Evolutionary conservation across 2,888 invertebrate species (phyloP), one percentile per base, ranked within the genome.

Genomic region (Eristalis tenax): DNA sequence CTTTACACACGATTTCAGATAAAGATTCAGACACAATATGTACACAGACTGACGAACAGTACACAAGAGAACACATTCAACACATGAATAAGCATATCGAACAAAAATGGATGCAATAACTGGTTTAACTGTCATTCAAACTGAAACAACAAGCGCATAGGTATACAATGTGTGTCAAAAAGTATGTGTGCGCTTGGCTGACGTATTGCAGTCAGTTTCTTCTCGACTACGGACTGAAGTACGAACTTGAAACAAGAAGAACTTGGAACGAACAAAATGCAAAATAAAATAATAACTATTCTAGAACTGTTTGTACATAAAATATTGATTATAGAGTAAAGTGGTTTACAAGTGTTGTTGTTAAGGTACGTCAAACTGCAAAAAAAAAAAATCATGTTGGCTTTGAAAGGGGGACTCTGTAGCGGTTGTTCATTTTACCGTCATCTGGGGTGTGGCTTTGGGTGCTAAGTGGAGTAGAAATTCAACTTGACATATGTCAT

Each of bases 191-290:
- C n/a, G 63, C 40, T n/a, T 77, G 82, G 32, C 76, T 28, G 28
- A 23, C n/a, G 40, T 57, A 64, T 57, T 22, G 10, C n/a, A 56
- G 76, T 74, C 74, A 66, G 77, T 63, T 77, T 57, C 23, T 32
- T 32, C 32, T 32, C n/a, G 18, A 28, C 18, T 26, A 11, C 66
- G 6, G 50, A 50, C 18, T 66, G 82, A 82, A 71, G 65, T 65
- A 83, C 40, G 56, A 32, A 56, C 57, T 63, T 74, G 35, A 76
- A 86, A 86, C 78, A 78, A 83, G 74, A 78, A 83, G 70, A 83
- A 86, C 78, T 86, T 69, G 70, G 70, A 86, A 86, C 83, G 83
- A 86, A 86, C 86, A 86, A 86, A 86, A 86, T 86, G 86, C 86
- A 86, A 86, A 86, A 80, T 82, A 81, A 78, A 74, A 78, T 70